Evolutionary conservation across 2,888 invertebrate genomes (phyloP).

Genomic region (Copidosoma aretas): DNA sequence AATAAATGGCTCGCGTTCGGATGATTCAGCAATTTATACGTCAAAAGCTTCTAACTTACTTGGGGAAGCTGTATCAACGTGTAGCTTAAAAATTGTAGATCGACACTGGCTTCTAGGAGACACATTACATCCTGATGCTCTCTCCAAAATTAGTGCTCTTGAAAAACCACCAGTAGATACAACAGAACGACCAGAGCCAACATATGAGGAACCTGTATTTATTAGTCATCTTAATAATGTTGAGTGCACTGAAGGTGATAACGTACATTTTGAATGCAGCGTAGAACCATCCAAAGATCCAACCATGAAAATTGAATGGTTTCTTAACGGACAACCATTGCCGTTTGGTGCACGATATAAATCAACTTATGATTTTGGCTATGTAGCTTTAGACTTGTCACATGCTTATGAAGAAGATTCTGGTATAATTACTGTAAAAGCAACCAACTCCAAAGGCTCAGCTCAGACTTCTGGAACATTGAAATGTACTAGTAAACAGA

Average conservation of each 20-base stretch:
- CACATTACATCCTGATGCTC: constrained; percentile 86
- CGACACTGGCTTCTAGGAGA: constrained; percentile 87
- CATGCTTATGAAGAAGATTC: constrained; percentile 91
- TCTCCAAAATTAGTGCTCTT: constrained; percentile 83
- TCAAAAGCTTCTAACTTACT: constrained; percentile 92
- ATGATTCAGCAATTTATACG: constrained; percentile 94
- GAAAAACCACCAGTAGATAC: constrained; percentile 79
- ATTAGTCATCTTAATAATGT: constrained; percentile 91
- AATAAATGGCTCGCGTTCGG: constrained; percentile 83
- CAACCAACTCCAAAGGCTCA: constrained; percentile 85
- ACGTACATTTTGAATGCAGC: constrained; percentile 88
- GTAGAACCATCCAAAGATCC: constrained; percentile 93
- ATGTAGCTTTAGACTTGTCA: constrained; percentile 87
- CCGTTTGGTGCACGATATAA: constrained; percentile 89
- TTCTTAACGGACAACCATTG: constrained; percentile 88
- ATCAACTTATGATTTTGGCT: constrained; percentile 94
- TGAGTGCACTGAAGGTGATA: constrained; percentile 85
- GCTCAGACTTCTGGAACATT: constrained; percentile 90
- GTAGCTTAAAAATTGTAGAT: constrained; percentile 87
- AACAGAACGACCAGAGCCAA: constrained; percentile 76
- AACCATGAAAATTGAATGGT: constrained; percentile 92
- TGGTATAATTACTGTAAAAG: constrained; percentile 89
- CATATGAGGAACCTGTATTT: constrained; percentile 86
- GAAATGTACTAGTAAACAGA: constrained; percentile 80
- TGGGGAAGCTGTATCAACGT: constrained; percentile 93